phyloP scores from a whole-genome alignment of 2,797 vertebrate species.

The Sebastes steindachneri region DNA sequence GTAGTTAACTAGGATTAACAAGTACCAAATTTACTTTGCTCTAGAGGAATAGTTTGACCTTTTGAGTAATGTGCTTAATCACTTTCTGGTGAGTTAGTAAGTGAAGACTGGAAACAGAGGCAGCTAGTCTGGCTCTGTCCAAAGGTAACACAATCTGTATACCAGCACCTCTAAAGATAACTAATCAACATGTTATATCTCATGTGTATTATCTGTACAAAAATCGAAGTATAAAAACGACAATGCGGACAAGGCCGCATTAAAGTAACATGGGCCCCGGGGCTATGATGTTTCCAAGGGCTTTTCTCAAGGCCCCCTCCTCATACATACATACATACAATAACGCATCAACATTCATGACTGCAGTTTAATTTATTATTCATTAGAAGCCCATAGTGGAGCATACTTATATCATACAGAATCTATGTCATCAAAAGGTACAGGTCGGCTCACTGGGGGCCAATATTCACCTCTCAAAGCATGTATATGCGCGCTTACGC shows the following conservation, averaged over 20 bases:
- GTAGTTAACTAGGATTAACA: background rate
- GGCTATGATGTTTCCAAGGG: background rate
- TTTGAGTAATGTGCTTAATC: rapidly evolving
- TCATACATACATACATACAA: no score
- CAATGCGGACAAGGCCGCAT: background rate
- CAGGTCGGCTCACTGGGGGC: no score
- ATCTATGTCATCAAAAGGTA: background rate
- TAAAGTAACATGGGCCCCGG: background rate
- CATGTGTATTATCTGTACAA: no score
- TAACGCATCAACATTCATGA: no score
- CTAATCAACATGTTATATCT: no score
- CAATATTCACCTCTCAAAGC: no score
- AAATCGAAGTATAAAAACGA: background rate
- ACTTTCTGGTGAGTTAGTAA: background rate
- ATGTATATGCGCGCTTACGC: no score
- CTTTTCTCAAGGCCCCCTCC: background rate
- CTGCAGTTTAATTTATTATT: no score
- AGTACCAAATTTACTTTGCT: background rate
- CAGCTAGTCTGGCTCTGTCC: background rate
- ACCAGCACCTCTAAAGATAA: no score
- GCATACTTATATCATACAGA: no score
- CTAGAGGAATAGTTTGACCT: background rate
- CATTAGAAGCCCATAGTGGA: background rate
- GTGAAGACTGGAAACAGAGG: background rate
- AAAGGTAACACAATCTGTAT: no score